These are phyloP conservation scores for Himantopus leucocephalus DNA, from an alignment of 2,113 vertebrate species.

Conservation along the genomic window DNA sequence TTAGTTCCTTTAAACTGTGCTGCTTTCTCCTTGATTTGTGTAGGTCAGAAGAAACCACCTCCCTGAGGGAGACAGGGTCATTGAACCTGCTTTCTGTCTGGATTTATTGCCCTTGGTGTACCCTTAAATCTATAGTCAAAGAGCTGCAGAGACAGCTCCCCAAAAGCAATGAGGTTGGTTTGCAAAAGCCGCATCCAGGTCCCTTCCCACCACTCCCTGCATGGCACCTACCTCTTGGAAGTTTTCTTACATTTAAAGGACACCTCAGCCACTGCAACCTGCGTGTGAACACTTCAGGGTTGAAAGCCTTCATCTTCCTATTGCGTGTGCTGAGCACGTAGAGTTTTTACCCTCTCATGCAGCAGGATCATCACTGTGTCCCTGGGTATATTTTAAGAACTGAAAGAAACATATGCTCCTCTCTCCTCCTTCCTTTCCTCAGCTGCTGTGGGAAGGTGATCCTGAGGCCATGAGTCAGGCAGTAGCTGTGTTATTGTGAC, in stretches of 20 bases:
- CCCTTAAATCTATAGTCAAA: neutral
- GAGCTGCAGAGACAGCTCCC: neutral
- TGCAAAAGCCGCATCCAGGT: neutral
- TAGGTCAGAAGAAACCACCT: neutral
- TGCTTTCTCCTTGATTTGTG: neutral
- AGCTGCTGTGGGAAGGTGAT: neutral
- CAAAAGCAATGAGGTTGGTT: neutral
- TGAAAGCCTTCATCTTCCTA: neutral
- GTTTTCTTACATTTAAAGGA: too few relatives aligned
- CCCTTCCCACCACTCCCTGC: neutral
- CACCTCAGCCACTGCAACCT: neutral
- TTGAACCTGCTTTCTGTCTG: neutral
- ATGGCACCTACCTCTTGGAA: neutral
- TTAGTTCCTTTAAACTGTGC: neutral
- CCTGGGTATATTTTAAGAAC: neutral
- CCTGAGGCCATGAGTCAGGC: neutral
- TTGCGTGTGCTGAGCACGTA: accelerated
- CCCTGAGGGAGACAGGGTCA: neutral
- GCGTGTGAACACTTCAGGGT: neutral
- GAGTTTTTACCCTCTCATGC: neutral
- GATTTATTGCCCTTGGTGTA: neutral
- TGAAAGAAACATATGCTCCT: neutral
- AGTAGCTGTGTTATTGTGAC: neutral
- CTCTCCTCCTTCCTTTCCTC: neutral
- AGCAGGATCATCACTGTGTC: neutral